A percentile compares a stretch with the other conserved stretches of the same genome.
These are phyloP conservation scores for Magallana gigas DNA, from an alignment of 1,140 invertebrate genomes.

Conservation along the genomic window DNA sequence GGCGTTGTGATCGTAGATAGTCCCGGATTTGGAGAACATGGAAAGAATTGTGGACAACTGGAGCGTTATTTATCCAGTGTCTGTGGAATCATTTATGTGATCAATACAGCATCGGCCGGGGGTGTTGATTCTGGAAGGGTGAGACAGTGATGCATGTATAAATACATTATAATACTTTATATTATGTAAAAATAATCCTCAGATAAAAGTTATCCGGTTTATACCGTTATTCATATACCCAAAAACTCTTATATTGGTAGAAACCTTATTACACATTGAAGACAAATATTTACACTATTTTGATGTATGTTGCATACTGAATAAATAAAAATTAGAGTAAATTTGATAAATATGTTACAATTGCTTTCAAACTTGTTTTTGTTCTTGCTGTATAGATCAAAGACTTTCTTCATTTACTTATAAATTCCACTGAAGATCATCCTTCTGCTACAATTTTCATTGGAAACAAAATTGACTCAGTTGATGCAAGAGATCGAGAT, in stretches of 20 bases:
- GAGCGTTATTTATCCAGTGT: conserved; percentile 64
- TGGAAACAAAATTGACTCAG: conserved; percentile 72
- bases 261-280: no score
- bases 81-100: conserved; percentile 71
- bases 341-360: neutral
- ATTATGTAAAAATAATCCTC: no score
- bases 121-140: conserved; percentile 72
- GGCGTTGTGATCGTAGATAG: conserved; percentile 72
- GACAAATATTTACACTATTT: no score
- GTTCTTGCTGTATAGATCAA: conserved; percentile 53
- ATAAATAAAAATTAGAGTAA: no score
- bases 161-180: neutral
- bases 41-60: conserved; percentile 57
- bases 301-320: no score
- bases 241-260: no score
- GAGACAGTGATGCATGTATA: conserved; percentile 22
- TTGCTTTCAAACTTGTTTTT: neutral
- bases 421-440: conserved; percentile 59
- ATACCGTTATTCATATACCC: no score
- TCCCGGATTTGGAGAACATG: conserved; percentile 69
- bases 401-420: conserved; percentile 62
- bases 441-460: conserved; percentile 70
- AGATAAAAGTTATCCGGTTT: no score
- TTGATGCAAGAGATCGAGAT: conserved; percentile 55
- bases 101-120: conserved; percentile 66